Base-by-base conservation (phyloP, 2,797 vertebrate species). In the Cossypha caffra region DNA sequence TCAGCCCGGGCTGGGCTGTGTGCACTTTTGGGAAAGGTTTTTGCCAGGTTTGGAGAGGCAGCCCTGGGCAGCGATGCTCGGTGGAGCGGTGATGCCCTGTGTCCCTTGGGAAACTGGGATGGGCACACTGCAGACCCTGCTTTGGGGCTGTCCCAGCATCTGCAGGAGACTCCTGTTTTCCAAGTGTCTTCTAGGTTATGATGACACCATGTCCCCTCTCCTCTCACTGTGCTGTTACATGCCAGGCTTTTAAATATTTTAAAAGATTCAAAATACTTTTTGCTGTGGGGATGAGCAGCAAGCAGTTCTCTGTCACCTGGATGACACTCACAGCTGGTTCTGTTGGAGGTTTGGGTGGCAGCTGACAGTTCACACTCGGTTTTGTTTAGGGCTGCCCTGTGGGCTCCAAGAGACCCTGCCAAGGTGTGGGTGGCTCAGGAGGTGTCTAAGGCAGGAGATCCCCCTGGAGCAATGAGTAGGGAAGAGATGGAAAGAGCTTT, bases 11-110 rank as follows among this genome's bases (percentile, higher is more conserved):
- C 12, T 21, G 45, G 35, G 45, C 0, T 9, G 8, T 2, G 42
- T 5, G 42, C 43, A 1, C 51, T 31, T 52, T 20, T 31, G 51
- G 42, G 43, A 13, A 33, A 2, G 35, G 17, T 1, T 69, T 79
- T 20, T 21, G 45, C 24, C 10, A 1, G 18, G 17, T 43, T 33
- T 42, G 75, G 28, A 38, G 45, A 38, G n/a, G 37, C 42, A 77
- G 26, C 16, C n/a, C 33, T 10, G 16, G 26, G 24, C 1, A 23
- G 28, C 0, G 1, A 6, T 29, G 33, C 33, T n/a, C 1, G 5
- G 18, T 1, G 2, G 19, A 38, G 51, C 48, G 19, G 28, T 0
- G 1, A 8, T 29, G 42, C 33, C 16, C 2, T 5, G 62, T 17
- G 42, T 26, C 50, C 2, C 59, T 13, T 10, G 25, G 71, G 50